Conservation (phyloP, 1,140 invertebrate species). For the Diprion similis region DNA sequence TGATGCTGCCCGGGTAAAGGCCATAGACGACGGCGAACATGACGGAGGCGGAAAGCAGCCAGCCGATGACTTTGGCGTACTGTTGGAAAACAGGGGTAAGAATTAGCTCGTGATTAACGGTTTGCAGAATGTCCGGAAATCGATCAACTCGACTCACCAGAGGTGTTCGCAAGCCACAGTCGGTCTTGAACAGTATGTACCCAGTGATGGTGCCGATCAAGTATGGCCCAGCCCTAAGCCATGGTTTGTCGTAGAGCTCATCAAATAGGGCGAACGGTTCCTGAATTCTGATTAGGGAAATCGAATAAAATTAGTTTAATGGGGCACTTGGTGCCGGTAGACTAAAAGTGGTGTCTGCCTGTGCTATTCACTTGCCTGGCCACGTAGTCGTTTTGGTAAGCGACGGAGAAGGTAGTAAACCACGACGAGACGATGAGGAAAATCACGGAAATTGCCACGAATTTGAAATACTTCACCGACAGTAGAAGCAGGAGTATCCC, state of each 20-base stretch:
- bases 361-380: slow-evolving; percentile 64
- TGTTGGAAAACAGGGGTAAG: not conserved
- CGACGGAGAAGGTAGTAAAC: slow-evolving; percentile 77
- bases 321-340: not conserved
- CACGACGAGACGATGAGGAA: slow-evolving; percentile 76
- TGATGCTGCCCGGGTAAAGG: slow-evolving; percentile 74
- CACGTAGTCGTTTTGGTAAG: slow-evolving; percentile 76
- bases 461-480: slow-evolving; percentile 74
- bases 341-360: not conserved
- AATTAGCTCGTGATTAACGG: not conserved
- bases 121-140: slow-evolving; percentile 27
- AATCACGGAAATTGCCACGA: slow-evolving; percentile 39
- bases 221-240: slow-evolving; percentile 82
- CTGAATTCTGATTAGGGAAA: slow-evolving; percentile 63
- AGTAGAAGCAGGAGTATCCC: slow-evolving; percentile 75
- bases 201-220: slow-evolving; percentile 80
- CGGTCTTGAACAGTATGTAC: slow-evolving; percentile 75
- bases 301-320: slow-evolving; percentile 17
- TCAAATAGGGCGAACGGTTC: slow-evolving; percentile 85
- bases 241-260: slow-evolving; percentile 84
- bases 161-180: slow-evolving; percentile 71
- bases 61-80: slow-evolving; percentile 63
- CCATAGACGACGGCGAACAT: slow-evolving; percentile 78
- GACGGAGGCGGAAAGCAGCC: slow-evolving; percentile 66
- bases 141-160: slow-evolving; percentile 54